These are phyloP conservation scores for Decapterus maruadsi DNA, from an alignment of 2,797 vertebrate species.

Conservation along the genomic window DNA sequence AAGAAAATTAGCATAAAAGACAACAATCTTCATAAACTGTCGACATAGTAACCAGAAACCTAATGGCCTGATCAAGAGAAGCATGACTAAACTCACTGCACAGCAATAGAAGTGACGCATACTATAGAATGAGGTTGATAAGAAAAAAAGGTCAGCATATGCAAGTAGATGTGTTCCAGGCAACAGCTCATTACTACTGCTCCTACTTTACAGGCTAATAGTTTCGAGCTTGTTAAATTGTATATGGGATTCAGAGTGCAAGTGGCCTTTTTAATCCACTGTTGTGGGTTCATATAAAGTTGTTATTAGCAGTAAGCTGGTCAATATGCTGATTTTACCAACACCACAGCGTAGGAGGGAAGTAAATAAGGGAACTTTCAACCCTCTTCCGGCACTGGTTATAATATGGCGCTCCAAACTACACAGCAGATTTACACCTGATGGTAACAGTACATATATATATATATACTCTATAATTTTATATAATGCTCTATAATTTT, in stretches of 20 bases:
- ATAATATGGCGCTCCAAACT: background rate
- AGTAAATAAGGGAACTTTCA: background rate
- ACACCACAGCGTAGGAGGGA: too few relatives aligned
- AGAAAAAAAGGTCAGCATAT: slow-evolving; percentile 15
- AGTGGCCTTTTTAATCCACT: slow-evolving; percentile 3
- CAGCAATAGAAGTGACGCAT: slow-evolving; percentile 26
- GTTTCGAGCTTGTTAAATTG: slow-evolving; percentile 5
- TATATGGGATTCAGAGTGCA: slow-evolving; percentile 6
- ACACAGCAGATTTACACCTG: background rate
- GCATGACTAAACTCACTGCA: slow-evolving; percentile 28
- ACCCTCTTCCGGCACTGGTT: background rate
- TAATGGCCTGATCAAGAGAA: slow-evolving; percentile 15
- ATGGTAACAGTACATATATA: background rate
- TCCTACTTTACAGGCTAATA: slow-evolving; percentile 4
- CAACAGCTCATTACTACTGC: background rate
- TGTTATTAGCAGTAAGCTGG: background rate
- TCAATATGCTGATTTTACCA: background rate
- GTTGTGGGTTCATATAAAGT: background rate
- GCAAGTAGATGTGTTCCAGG: slow-evolving; percentile 12
- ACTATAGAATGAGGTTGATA: background rate
- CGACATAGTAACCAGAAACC: slow-evolving; percentile 30
- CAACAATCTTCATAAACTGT: slow-evolving; percentile 25
- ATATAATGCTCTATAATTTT: background rate
- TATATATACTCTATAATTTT: too few relatives aligned
- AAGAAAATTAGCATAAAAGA: slow-evolving; percentile 53